Evolutionary conservation across 2,113 vertebrate genomes (phyloP).

Genomic region (Ptyas mucosa): DNA sequence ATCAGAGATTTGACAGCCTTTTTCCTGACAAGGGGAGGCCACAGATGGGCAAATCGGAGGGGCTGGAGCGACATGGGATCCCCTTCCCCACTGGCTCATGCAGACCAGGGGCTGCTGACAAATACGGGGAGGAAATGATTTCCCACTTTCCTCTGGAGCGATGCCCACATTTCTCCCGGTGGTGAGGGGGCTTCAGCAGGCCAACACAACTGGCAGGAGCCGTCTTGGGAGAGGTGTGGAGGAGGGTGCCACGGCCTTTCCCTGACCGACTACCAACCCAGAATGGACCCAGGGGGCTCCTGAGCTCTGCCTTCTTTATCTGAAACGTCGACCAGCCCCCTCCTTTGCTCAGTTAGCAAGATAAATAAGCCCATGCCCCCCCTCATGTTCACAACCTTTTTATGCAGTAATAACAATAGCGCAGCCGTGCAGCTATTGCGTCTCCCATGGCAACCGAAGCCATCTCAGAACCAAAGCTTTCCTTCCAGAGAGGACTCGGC

Average conservation of each 20-base stretch:
- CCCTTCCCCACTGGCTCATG: neutral
- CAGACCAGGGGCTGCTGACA: neutral
- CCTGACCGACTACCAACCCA: neutral
- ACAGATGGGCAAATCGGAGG: neutral
- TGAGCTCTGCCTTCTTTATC: neutral
- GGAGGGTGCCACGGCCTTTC: neutral
- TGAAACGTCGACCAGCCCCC: neutral
- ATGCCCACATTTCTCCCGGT: neutral
- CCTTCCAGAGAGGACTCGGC: neutral
- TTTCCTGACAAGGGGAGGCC: neutral
- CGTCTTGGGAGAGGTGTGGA: neutral
- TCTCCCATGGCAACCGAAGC: neutral
- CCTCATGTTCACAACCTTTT: neutral
- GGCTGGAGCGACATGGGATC: neutral
- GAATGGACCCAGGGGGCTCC: neutral
- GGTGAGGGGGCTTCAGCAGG: neutral
- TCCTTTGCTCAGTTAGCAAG: neutral
- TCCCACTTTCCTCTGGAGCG: neutral
- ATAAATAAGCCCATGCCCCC: neutral
- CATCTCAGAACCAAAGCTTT: neutral
- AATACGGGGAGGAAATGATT: neutral
- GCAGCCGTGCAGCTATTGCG: neutral
- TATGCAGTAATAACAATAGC: neutral
- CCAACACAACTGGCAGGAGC: neutral
- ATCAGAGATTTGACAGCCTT: neutral